These are phyloP conservation scores for Cavia porcellus DNA, from an alignment of 2,113 vertebrate species.

Conservation along the genomic window DNA sequence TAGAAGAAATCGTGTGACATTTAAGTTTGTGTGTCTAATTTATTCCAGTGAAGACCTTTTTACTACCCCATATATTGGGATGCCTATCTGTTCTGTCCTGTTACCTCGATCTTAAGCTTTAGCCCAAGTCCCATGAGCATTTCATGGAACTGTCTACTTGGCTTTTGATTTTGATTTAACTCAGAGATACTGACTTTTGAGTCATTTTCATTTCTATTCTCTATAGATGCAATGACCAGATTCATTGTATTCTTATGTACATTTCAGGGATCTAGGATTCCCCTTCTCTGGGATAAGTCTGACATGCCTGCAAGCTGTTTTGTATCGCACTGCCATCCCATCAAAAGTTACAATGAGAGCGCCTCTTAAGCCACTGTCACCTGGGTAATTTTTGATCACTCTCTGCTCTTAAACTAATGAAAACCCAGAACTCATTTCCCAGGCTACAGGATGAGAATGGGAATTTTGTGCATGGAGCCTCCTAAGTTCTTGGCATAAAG, in stretches of 20 bases:
- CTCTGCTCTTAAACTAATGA: not conserved
- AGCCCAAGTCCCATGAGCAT: not conserved
- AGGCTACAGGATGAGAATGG: not conserved
- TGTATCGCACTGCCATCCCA: not conserved
- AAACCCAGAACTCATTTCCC: not conserved
- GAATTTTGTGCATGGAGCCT: not conserved
- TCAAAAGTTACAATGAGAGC: not conserved
- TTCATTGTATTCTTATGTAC: not conserved
- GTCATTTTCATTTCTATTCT: not conserved
- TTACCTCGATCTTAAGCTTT: not conserved
- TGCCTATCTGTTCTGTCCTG: not conserved
- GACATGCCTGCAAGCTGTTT: not conserved
- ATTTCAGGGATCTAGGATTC: not conserved
- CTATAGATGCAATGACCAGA: not conserved
- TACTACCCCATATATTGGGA: not conserved
- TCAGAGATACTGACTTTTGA: not conserved
- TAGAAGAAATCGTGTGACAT: not conserved
- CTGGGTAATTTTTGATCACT: not conserved
- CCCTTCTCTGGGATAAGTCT: not conserved
- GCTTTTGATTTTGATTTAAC: constrained; percentile 27
- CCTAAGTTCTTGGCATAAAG: not conserved
- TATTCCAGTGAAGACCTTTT: not conserved
- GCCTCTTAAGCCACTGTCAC: not conserved
- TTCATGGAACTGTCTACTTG: not conserved
- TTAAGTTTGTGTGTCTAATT: not conserved